Base-by-base conservation (phyloP, 2,113 vertebrate genomes). In the Sprattus sprattus region DNA sequence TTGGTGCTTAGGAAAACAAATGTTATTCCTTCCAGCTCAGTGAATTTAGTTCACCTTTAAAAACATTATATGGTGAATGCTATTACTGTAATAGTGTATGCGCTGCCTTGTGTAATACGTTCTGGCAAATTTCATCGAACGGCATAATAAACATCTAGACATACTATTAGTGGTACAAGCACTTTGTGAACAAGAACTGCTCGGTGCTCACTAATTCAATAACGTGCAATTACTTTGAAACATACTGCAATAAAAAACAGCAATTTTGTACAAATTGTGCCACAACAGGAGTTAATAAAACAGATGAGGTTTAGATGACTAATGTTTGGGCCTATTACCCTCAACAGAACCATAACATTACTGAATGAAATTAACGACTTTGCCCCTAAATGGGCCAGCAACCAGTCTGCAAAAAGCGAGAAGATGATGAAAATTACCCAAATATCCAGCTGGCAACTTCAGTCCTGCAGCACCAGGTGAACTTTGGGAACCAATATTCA, bases 181-280 rank as follows among this genome's bases (percentile, higher is more conserved):
- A 86, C 86, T 92, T 92, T 92, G 93, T 89, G 91, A 90, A 91
- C 81, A 32, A 83, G 28, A 82, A 45, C 88, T 84, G 87, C 89
- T 85, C 81, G 85, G 89, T 86, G 89, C 88, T 91, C 85, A 90
- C 87, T 92, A 91, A 93, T 91, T 92, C 89, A 90, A 87, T 89
- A 87, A 90, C 89, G 93, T 89, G 91, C 89, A 93, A 93, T 94
- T 93, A 94, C 93, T 87, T 91, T 89, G 86, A 90, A 94, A 60
- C 93, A 87, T 87, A 85, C 46, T 67, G 88, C 82, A 86, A 89
- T 94, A 94, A 94, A 94, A 88, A 90, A 81, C 47, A 81, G 85
- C 88, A 89, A 92, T 92, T 94, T 92, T 82, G 89, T 87, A 89
- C 84, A 90, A 93, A 92, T 78, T 45, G 90, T 93, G 90, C 91